These are phyloP conservation scores for Phaethon lepturus DNA, from an alignment of 2,113 vertebrate species.

Conservation along the genomic window DNA sequence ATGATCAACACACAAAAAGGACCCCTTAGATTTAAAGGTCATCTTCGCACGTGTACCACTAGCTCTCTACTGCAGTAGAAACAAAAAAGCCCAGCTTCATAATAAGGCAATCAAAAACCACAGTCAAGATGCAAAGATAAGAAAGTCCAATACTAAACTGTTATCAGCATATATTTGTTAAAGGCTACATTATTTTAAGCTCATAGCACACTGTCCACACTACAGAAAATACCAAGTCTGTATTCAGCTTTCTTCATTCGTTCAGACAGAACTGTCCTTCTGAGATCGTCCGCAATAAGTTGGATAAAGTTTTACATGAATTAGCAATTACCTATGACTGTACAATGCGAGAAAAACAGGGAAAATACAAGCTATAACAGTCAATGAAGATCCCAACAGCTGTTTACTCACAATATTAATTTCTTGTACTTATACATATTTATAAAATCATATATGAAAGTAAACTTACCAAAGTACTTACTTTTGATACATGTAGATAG, in stretches of 20 bases:
- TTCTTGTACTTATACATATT: not conserved
- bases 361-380: not conserved
- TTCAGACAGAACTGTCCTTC: not conserved
- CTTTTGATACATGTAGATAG: not conserved
- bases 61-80: not conserved
- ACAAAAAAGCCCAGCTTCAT: not conserved
- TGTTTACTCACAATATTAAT: not conserved
- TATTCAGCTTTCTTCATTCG: not conserved
- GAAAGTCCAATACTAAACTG: not conserved
- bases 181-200: not conserved
- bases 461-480: not conserved
- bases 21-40: not conserved
- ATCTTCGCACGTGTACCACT: not conserved
- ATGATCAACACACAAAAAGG: not conserved
- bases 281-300: not conserved
- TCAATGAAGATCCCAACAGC: not conserved
- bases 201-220: not conserved
- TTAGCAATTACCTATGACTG: not conserved
- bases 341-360: not conserved
- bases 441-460: not conserved
- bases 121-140: not conserved
- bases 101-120: not conserved
- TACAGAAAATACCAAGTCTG: not conserved
- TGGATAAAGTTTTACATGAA: not conserved
- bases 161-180: not conserved